Evolutionary conservation across 1,140 invertebrate genomes (phyloP).

Genomic region (Sinella curviseta): DNA sequence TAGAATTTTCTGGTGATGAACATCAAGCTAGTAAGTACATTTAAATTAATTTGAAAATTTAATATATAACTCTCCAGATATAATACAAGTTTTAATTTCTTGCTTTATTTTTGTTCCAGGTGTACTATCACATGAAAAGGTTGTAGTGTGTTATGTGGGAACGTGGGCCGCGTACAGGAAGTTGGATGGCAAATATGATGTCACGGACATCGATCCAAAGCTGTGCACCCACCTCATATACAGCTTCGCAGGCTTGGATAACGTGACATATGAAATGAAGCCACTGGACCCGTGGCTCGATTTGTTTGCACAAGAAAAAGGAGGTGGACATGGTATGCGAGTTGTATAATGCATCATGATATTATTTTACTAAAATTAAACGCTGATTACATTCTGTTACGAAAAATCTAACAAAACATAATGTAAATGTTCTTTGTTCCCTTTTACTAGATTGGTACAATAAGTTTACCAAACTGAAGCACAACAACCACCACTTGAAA

Average conservation of each 20-base stretch:
- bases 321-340: constrained; percentile 54
- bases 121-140: constrained; percentile 59
- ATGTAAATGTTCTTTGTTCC: background rate
- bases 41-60: background rate
- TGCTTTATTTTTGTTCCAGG: constrained; percentile 25
- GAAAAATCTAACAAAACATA: background rate
- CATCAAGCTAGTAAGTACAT: constrained; percentile 29
- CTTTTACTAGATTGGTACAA: constrained; percentile 63
- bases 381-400: background rate
- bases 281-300: constrained; percentile 73
- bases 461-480: constrained; percentile 66
- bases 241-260: constrained; percentile 78
- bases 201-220: constrained; percentile 60
- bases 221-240: constrained; percentile 87
- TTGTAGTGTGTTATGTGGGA: constrained; percentile 76
- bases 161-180: constrained; percentile 73
- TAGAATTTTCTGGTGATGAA: constrained; percentile 30
- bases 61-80: background rate
- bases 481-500: constrained; percentile 71
- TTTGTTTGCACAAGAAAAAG: constrained; percentile 68
- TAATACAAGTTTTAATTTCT: background rate
- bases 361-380: background rate
- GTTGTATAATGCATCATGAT: background rate
- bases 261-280: constrained; percentile 64
- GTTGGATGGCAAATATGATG: constrained; percentile 56